phyloP scores from a whole-genome alignment of 23 tunicate genomes.

The Oikopleura vanhoeffeni region DNA sequence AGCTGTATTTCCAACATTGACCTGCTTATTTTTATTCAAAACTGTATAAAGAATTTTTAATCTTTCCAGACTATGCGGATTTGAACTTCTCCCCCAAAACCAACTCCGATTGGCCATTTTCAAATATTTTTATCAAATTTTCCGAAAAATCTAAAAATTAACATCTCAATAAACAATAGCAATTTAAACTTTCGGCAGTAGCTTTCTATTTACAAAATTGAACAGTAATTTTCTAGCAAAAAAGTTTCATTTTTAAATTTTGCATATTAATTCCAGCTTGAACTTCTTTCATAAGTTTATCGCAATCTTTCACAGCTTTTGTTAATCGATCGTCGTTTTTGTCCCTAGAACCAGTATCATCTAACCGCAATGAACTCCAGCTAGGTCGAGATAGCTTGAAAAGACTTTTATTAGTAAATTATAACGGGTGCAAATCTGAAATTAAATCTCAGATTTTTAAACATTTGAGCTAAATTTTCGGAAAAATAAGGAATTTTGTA shows the following conservation, averaged over 20 bases:
- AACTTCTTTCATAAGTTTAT: not conserved
- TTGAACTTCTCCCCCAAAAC: not conserved
- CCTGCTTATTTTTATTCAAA: not conserved
- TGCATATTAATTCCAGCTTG: constrained; percentile 2
- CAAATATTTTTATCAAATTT: no score
- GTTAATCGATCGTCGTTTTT: not conserved
- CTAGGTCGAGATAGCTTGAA: not conserved
- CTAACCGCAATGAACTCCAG: not conserved
- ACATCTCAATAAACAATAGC: no score
- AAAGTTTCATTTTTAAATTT: not conserved
- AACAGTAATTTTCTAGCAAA: not conserved
- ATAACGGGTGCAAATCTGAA: no score
- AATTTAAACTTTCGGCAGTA: not conserved
- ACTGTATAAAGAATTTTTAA: not conserved
- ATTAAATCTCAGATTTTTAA: no score
- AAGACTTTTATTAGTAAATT: no score
- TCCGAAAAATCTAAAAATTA: no score
- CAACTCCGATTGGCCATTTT: not conserved
- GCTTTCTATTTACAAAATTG: not conserved
- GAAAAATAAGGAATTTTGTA: no score
- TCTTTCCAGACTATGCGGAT: not conserved
- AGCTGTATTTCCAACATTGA: not conserved
- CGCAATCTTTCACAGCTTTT: not conserved
- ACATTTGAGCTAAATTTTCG: no score
- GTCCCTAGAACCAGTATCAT: not conserved